These are phyloP conservation scores for Aradophagus sp. DNA, from an alignment of 1,140 invertebrate species.

Conservation along the genomic window DNA sequence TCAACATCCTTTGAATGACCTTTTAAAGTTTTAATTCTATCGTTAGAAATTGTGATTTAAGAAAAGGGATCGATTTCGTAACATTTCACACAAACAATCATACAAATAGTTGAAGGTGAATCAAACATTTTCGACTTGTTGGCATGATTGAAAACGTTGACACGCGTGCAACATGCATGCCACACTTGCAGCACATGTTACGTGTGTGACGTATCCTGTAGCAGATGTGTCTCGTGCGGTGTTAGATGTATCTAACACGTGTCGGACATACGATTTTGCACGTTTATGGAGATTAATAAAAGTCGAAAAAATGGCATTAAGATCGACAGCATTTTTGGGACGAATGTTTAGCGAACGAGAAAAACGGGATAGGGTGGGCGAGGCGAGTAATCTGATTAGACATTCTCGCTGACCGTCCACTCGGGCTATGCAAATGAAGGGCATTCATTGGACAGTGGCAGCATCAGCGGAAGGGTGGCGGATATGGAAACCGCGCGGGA, in stretches of 20 bases:
- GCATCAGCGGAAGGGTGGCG: conserved; percentile 54
- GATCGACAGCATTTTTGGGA: conserved; percentile 4
- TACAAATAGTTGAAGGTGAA: too few relatives aligned
- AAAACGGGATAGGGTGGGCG: conserved; percentile 38
- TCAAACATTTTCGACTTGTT: too few relatives aligned
- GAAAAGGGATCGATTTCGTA: too few relatives aligned
- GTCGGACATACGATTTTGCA: too few relatives aligned
- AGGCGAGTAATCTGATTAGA: conserved; percentile 73
- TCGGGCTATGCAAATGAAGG: conserved; percentile 73
- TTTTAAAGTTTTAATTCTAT: too few relatives aligned
- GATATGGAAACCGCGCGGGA: conserved; percentile 50
- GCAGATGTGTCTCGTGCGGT: not conserved
- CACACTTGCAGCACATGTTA: not conserved
- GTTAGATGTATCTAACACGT: too few relatives aligned
- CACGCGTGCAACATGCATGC: too few relatives aligned
- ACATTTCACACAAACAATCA: too few relatives aligned
- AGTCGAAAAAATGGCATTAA: not conserved
- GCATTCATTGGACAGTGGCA: conserved; percentile 66
- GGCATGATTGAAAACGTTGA: too few relatives aligned
- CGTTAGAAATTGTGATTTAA: too few relatives aligned
- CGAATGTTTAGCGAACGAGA: conserved; percentile 20
- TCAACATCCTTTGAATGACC: too few relatives aligned
- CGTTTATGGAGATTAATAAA: not conserved
- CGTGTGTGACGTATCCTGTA: not conserved
- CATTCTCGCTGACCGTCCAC: conserved; percentile 67